Base-by-base conservation (phyloP, 2,797 vertebrate genomes). In the Gymnoscopelus braueri region DNA sequence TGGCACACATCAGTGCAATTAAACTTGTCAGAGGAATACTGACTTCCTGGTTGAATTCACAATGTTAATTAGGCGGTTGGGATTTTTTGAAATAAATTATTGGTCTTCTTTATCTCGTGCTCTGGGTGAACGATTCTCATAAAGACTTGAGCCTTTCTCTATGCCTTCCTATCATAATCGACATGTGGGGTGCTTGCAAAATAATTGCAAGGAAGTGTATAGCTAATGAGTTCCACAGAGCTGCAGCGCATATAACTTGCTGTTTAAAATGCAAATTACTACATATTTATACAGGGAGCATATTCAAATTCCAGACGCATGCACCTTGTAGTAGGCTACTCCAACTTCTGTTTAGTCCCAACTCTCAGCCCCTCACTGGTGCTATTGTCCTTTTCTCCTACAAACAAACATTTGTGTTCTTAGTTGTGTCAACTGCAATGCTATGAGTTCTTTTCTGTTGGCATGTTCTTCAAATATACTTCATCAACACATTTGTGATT, bases 11-110 rank as follows among this genome's bases (percentile, higher is more conserved):
- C 77, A 80, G 73, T 78, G 82, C 90, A 79, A 91, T 90, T 92
- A 89, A 91, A 89, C 84, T 87, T 72, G 73, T 88, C 87, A 71
- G 85, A 83, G 90, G 90, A 93, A 84, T 77, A 82, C 84, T 68
- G 87, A 80, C 48, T 92, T 95, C 90, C 91, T 92, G 92, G 80
- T 94, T 91, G 88, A 91, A 92, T 93, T 94, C 93, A 93, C 92
- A 88, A 72, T 87, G 85, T 95, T 94, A 91, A 94, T 95, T 91
- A 94, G 83, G 71, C 83, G 80, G 89, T 90, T 89, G 71, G 84
- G 73, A 76, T 88, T 93, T 91, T 90, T 91, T 84, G 88, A 51
- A 84, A 90, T 83, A 85, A 91, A 92, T 91, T 89, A 91, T 87
- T 92, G 83, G 88, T 82, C 60, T 13, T 67, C 59, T 75, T 89